Evolutionary conservation across 2,888 invertebrate genomes (phyloP).

Genomic region (Cryptosula pallasiana): DNA sequence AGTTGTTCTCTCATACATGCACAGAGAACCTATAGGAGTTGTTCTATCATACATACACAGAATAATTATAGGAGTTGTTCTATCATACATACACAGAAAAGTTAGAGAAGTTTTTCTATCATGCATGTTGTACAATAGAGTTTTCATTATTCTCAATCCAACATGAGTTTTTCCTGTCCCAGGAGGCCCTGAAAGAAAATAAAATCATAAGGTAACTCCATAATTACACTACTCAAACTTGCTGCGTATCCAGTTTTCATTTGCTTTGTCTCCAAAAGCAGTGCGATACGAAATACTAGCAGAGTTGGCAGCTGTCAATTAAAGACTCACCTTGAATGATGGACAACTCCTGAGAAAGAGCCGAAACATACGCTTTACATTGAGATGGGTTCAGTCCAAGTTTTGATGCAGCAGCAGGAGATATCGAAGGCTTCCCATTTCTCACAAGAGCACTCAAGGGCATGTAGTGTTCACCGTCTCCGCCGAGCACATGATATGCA

Average conservation of each 20-base stretch:
- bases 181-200: neutral
- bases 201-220: no score
- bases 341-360: conserved; percentile 45
- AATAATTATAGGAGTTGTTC: no score
- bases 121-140: neutral
- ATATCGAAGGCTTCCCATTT: neutral
- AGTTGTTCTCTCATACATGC: no score
- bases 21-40: no score
- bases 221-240: no score
- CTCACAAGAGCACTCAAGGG: neutral
- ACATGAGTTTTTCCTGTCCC: neutral
- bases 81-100: neutral
- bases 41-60: no score
- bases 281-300: no score
- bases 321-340: conserved; percentile 43
- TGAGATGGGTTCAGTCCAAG: conserved; percentile 43
- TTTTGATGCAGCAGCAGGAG: neutral
- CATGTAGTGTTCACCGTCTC: neutral
- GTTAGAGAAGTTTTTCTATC: neutral
- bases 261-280: no score
- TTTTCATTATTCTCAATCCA: neutral
- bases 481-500: neutral
- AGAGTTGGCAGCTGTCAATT: no score
- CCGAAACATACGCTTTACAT: conserved; percentile 38
- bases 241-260: no score